Base-by-base conservation (phyloP, 2,888 invertebrate species). In the Rosalia funebris region DNA sequence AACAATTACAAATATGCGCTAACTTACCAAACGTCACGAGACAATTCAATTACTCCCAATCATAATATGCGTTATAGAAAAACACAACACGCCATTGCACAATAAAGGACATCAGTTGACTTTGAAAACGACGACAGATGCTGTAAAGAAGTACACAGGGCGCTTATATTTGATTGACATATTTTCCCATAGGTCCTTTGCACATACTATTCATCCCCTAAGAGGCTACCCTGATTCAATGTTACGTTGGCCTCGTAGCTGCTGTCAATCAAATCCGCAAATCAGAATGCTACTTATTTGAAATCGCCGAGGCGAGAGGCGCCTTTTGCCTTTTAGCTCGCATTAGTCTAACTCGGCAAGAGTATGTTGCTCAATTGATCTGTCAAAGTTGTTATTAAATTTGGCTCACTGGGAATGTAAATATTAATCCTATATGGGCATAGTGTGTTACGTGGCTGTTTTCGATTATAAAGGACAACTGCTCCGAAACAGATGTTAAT, bases 101-200 rank as follows among this genome's bases (percentile, higher is more conserved):
- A 75, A 74, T 74, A 71, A 73, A 70, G 69, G 71, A 72, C 72
- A 71, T 69, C 72, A 63, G 72, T 73, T 73, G 73, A 74, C 74
- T 74, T 70, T 58, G 69, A 58, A 72, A 72, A 73, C 68, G 74
- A 62, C 75, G 74, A 77, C 78, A 78, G 78, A 78, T 78, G 78
- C 74, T 71, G 66, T 72, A 75, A 75, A 75, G 73, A 74, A 72
- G 73, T 67, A 74, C 71, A 75, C 75, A 74, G 71, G 75, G 71
- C 73, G 70, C 63, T 69, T 69, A 60, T 56, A 50, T 62, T 69
- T 79, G 79, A 79, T 79, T 79, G 79, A 79, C 79, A 72, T 76
- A 77, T 79, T 77, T 78, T 79, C 79, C 79, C 79, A 73, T 69
- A 76, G 77, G 79, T 73, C 71, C 70, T 69, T 70, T 65, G 61